Conservation (phyloP, 2,113 vertebrate genomes). For the Cinclus cinclus region DNA sequence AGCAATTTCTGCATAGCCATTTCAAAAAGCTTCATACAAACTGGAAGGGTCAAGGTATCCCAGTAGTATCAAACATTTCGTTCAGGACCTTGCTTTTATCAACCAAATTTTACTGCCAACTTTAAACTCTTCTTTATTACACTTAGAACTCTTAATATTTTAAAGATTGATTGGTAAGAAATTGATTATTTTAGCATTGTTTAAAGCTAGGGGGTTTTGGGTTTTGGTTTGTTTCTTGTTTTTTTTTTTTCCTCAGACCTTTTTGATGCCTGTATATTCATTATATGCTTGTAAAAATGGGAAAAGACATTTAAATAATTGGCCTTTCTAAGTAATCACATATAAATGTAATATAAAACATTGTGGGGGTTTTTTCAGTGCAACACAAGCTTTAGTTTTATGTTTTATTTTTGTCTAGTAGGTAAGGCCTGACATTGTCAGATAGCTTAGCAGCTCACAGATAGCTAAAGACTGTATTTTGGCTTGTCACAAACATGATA, state of each 20-base stretch:
- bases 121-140: not conserved
- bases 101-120: not conserved
- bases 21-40: not conserved
- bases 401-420: not conserved
- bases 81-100: not conserved
- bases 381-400: not conserved
- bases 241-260: not conserved
- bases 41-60: not conserved
- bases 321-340: not conserved
- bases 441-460: not conserved
- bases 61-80: not conserved
- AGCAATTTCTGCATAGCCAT: not conserved
- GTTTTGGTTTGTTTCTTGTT: rapidly evolving
- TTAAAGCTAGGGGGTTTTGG: not conserved
- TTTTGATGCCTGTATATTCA: not conserved
- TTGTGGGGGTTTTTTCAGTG: not conserved
- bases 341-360: not conserved
- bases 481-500: not conserved
- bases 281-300: not conserved
- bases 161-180: not conserved
- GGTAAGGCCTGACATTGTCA: not conserved
- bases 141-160: not conserved
- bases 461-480: not conserved
- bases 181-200: not conserved
- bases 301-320: not conserved